phyloP scores from a whole-genome alignment of 1,140 invertebrate genomes.

The Lasioglossum baleicum region DNA sequence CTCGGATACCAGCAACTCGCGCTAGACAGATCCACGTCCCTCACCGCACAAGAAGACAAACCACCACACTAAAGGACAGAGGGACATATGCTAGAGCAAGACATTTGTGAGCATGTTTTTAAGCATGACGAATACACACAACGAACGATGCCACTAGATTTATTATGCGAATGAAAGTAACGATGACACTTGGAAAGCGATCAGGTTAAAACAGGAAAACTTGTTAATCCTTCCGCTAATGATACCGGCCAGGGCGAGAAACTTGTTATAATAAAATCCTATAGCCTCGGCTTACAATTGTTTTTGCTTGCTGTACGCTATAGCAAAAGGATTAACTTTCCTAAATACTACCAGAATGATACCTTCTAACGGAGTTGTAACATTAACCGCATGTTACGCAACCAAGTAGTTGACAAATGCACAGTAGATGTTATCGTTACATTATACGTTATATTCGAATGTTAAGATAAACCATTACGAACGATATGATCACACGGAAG shows the following conservation, averaged over 20 bases:
- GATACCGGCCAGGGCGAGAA: too few species aligned
- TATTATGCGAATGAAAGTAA: conserved; percentile 32
- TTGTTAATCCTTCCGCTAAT: neutral
- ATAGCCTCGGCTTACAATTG: too few species aligned
- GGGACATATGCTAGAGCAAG: conserved; percentile 35
- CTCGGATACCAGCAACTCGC: conserved; percentile 34
- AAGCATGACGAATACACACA: conserved; percentile 24
- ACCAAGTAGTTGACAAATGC: neutral
- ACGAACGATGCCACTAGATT: neutral
- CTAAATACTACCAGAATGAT: neutral
- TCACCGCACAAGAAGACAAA: conserved; percentile 59
- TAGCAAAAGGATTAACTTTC: neutral
- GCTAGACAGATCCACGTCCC: conserved; percentile 45
- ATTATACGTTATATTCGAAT: neutral
- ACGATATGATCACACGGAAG: neutral
- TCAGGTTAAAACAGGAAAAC: neutral
- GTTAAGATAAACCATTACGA: neutral
- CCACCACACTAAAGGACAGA: conserved; percentile 60
- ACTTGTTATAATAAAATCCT: too few species aligned
- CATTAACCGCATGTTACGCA: conserved; percentile 19
- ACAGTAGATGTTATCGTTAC: neutral
- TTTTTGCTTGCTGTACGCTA: neutral
- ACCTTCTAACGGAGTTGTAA: neutral
- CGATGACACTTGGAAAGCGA: conserved; percentile 11
- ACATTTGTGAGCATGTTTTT: conserved; percentile 16